These are phyloP conservation scores for Zaprionus bogoriensis DNA, from an alignment of 2,888 invertebrate genomes.

Conservation along the genomic window DNA sequence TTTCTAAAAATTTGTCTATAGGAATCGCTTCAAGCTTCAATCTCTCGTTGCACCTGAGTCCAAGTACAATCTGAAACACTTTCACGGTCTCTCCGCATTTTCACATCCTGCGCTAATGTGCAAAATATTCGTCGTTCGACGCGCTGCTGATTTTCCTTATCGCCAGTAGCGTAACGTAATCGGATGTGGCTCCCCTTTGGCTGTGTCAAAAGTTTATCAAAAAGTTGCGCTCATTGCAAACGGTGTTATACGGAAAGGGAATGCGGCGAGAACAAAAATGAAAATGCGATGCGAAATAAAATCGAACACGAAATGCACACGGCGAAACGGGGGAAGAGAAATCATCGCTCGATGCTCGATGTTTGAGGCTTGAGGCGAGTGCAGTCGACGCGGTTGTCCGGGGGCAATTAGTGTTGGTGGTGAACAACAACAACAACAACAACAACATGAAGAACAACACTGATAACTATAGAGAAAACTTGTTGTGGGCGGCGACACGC, in stretches of 20 bases:
- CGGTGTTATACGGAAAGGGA: conserved; percentile 4
- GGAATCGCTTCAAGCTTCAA: neutral
- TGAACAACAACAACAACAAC: conserved; percentile 1
- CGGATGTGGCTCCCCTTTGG: neutral
- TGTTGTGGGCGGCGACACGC: conserved; percentile 44
- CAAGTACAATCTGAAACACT: neutral
- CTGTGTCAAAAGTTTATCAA: conserved; percentile 45
- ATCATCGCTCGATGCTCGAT: neutral
- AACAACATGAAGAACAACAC: too few species aligned
- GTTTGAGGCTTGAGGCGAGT: neutral
- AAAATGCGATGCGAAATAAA: neutral
- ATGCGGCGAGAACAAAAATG: neutral
- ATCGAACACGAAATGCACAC: neutral
- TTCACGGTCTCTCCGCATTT: neutral
- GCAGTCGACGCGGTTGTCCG: neutral
- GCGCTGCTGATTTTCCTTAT: neutral
- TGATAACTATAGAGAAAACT: too few species aligned
- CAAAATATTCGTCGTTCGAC: neutral
- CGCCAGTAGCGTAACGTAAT: neutral
- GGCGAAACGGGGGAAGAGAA: neutral
- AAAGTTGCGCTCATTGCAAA: conserved; percentile 8
- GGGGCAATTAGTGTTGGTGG: conserved; percentile 57
- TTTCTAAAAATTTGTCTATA: too few species aligned
- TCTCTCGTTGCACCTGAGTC: neutral
- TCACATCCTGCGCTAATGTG: neutral